A percentile compares a stretch with the other conserved stretches of the same genome.
Evolutionary conservation across 1,140 invertebrate genomes (phyloP).

Genomic region (Drosophila oshimai): DNA sequence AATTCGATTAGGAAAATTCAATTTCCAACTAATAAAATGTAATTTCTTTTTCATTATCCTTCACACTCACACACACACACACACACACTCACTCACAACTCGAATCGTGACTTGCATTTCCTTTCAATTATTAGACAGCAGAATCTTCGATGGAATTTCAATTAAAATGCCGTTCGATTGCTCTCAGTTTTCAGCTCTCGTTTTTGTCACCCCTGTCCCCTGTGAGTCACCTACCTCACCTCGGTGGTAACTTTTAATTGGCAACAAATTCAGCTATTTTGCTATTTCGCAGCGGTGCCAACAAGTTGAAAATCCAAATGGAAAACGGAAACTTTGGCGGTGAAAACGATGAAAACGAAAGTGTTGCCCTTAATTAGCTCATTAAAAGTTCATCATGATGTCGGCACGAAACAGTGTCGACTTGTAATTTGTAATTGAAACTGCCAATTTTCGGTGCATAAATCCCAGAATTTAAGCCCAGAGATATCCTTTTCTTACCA

Average conservation of each 20-base stretch:
- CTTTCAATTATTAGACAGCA: slow-evolving; percentile 35
- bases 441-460: slow-evolving; percentile 17
- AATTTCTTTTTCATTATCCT: slow-evolving; percentile 48
- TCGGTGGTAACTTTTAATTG: slow-evolving; percentile 48
- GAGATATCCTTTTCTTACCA: slow-evolving; percentile 11
- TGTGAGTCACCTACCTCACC: slow-evolving; percentile 9
- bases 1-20: slow-evolving; percentile 37
- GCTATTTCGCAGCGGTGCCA: slow-evolving; percentile 16
- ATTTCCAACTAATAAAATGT: slow-evolving; percentile 50
- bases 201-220: slow-evolving; percentile 40
- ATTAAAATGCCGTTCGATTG: slow-evolving; percentile 51
- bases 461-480: slow-evolving; percentile 6
- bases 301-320: slow-evolving; percentile 6
- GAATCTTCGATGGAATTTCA: slow-evolving; percentile 41
- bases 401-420: not conserved
- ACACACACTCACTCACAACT: not conserved
- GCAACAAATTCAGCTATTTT: slow-evolving; percentile 38
- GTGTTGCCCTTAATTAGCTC: slow-evolving; percentile 57
- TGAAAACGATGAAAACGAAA: slow-evolving; percentile 42
- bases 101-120: slow-evolving; percentile 53
- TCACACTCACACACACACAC: not conserved
- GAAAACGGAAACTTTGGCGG: slow-evolving; percentile 24
- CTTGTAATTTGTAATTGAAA: slow-evolving; percentile 23
- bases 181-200: not conserved
- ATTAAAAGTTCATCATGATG: slow-evolving; percentile 45